Evolutionary conservation across 2,888 invertebrate species (phyloP), one percentile per base, ranked within the genome.

Genomic region (Sclerodermus sp.): DNA sequence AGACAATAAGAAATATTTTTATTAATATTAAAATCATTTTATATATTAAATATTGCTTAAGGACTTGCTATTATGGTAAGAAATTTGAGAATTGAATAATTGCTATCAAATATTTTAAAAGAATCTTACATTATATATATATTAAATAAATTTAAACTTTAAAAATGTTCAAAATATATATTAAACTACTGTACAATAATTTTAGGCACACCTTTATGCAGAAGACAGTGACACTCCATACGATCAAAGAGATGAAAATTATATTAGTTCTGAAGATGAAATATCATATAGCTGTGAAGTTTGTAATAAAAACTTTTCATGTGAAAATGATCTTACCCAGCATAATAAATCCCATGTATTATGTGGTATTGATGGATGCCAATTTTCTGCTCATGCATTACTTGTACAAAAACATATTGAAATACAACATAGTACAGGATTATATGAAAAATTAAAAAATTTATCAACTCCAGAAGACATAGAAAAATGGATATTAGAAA

Each of bases 341-440:
- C 95, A 96, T 75, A 80, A 84, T 57, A 78, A 80, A n/a, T 85
- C 87, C 65, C 95, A 96, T 78, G 83, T 85, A 77, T 82, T 83
- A 75, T 96, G 95, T 72, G 88, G 87, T 44, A 84, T 89, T 45
- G 90, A 90, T 65, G 90, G 89, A 12, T 96, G 95, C 71, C 83
- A 81, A 31, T 93, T 91, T 79, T 81, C 85, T 50, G 93, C 91
- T 2, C 89, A 91, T 73, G 85, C 88, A 2, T 87, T 87, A 74
- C 82, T 93, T 1, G 85, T 96, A 12, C 87, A 88, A 53, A 87
- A 87, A 62, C 96, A 96, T 71, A 85, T 91, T 60, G 83, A 84
- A 73, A 86, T 89, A 82, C 91, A 93, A 79, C 95, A 96, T 77
- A 82, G 84, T 5, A 86, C 88, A n/a, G 94, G 93, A 0, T 77